phyloP scores from a whole-genome alignment of 1,140 invertebrate species.

The Chlorops oryzae region DNA sequence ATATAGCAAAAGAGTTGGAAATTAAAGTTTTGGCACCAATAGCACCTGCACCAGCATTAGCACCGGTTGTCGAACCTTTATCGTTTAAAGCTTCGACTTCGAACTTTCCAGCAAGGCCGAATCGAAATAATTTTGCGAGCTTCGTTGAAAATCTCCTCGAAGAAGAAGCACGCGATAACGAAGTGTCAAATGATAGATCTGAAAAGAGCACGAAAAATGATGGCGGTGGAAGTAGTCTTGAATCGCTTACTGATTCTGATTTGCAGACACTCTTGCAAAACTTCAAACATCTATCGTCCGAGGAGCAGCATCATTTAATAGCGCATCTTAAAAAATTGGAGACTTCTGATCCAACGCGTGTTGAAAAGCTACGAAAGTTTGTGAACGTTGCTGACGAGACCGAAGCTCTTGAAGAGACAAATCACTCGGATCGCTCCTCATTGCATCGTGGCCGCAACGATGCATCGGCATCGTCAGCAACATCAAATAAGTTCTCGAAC shows the following conservation, averaged over 20 bases:
- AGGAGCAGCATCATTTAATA: constrained; percentile 73
- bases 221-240: constrained; percentile 50
- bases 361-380: constrained; percentile 63
- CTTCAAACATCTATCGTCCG: constrained; percentile 67
- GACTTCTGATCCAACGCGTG: constrained; percentile 60
- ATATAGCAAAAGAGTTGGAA: constrained; percentile 13
- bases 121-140: too few species aligned
- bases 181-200: too few species aligned
- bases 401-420: constrained; percentile 20
- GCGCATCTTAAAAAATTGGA: constrained; percentile 72
- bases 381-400: constrained; percentile 55
- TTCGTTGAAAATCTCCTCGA: neutral
- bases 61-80: too few species aligned
- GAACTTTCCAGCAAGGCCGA: too few species aligned
- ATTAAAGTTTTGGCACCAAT: too few species aligned
- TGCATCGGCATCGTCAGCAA: neutral
- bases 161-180: neutral
- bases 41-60: neutral
- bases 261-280: constrained; percentile 69
- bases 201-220: constrained; percentile 10
- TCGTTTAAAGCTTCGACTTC: too few species aligned
- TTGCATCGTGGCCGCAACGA: constrained; percentile 15
- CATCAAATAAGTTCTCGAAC: neutral
- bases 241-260: constrained; percentile 67
- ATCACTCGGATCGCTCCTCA: constrained; percentile 5